Percentiles rank a stretch among this genome's conserved stretches.
Conservation (phyloP, 2,113 vertebrate genomes). For the Romanogobio albipinnatus region DNA sequence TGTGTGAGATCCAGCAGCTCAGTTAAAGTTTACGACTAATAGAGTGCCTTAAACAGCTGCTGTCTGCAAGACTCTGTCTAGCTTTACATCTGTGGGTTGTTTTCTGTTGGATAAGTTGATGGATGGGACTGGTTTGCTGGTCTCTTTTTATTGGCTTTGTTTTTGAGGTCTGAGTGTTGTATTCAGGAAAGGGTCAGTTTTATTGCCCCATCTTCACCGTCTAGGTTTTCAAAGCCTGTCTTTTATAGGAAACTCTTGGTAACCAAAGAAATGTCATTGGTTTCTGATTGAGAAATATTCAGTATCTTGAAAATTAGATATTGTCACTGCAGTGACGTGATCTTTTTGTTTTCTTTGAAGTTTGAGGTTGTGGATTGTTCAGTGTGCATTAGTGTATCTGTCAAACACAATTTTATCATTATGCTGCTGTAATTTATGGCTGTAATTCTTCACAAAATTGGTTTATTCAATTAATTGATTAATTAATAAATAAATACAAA, state of each 20-base stretch:
- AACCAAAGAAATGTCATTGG: not conserved
- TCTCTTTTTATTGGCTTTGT: constrained; percentile 44
- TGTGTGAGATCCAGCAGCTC: not conserved
- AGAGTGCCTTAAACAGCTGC: constrained; percentile 29
- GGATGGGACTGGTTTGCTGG: constrained; percentile 14
- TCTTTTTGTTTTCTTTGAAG: not conserved
- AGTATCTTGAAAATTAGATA: not conserved
- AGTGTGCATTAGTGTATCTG: not conserved
- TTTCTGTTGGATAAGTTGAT: constrained; percentile 5
- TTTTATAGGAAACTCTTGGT: not conserved
- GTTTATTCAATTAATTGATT: too few species aligned
- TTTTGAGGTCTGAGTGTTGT: constrained; percentile 38
- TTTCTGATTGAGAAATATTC: not conserved
- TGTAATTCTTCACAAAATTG: not conserved
- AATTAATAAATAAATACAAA: too few species aligned
- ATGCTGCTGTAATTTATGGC: not conserved
- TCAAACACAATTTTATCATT: not conserved
- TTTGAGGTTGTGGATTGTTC: not conserved
- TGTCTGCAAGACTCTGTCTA: not conserved
- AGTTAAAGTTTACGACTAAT: constrained; percentile 35
- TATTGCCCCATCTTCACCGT: constrained; percentile 1
- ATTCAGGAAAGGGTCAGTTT: constrained; percentile 43
- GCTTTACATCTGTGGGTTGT: constrained; percentile 34
- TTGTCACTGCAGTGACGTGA: not conserved
- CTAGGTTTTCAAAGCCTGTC: not conserved